Evolutionary conservation across 2,888 invertebrate genomes (phyloP).

Genomic region (Chironomus riparius): DNA sequence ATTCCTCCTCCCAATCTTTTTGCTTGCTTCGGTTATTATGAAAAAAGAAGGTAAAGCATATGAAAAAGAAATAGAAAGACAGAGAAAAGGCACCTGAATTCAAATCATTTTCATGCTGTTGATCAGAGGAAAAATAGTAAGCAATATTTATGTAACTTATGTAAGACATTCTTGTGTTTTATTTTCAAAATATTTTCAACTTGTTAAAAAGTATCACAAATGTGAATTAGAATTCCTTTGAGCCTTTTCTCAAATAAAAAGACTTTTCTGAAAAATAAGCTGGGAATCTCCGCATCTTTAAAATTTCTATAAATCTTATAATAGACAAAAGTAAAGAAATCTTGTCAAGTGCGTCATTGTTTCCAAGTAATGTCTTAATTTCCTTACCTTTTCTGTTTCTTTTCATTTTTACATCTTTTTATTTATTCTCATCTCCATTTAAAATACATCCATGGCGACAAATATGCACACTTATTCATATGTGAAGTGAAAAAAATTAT

Average conservation of each 20-base stretch:
- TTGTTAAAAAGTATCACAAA: too few species aligned
- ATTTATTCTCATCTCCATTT: too few species aligned
- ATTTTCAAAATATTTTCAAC: too few species aligned
- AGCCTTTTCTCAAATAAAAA: too few species aligned
- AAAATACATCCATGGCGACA: too few species aligned
- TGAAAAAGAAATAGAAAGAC: not conserved
- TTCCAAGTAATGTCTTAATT: not conserved
- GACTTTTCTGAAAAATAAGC: too few species aligned
- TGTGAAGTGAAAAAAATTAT: not conserved
- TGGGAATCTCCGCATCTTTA: too few species aligned
- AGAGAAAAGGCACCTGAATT: constrained; percentile 7
- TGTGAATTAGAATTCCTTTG: too few species aligned
- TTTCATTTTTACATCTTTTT: not conserved
- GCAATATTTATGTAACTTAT: not conserved
- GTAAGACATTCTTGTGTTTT: not conserved
- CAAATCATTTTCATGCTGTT: constrained; percentile 12
- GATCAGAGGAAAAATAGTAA: not conserved
- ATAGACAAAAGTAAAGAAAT: too few species aligned
- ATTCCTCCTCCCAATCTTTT: not conserved
- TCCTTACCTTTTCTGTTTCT: not conserved
- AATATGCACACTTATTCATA: too few species aligned
- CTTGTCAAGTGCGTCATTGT: too few species aligned
- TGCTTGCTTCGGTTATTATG: not conserved
- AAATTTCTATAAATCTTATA: too few species aligned
- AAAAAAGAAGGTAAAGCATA: not conserved